Evolutionary conservation across 2,113 vertebrate species (phyloP).

Genomic region (Calidris pugnax): DNA sequence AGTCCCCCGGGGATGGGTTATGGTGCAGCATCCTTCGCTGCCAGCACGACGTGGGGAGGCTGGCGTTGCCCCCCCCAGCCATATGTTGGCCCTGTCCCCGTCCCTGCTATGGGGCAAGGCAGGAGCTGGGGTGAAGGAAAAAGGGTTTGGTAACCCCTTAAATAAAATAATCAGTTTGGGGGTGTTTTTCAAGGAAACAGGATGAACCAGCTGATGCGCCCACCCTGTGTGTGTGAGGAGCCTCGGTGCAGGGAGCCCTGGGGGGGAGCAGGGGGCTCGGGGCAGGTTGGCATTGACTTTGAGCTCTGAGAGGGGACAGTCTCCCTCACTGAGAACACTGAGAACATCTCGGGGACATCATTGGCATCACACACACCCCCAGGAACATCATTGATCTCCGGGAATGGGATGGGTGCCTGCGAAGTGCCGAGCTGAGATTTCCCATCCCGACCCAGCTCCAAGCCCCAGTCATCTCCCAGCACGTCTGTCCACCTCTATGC

Average conservation of each 20-base stretch:
- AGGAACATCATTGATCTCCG: accelerated
- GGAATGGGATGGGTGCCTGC: neutral
- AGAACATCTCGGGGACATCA: neutral
- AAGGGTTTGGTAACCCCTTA: neutral
- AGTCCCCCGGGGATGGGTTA: neutral
- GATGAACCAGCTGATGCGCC: neutral
- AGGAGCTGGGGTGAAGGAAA: neutral
- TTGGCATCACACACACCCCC: neutral
- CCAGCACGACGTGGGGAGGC: neutral
- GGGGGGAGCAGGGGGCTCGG: neutral
- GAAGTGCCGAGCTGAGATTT: neutral
- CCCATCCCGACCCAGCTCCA: neutral
- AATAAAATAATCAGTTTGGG: neutral
- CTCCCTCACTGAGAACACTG: accelerated
- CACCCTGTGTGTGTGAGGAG: neutral
- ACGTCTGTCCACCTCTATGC: neutral
- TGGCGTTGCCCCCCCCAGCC: accelerated
- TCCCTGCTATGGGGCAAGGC: neutral
- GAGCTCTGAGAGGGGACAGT: accelerated
- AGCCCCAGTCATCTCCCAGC: neutral
- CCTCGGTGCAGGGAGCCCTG: accelerated
- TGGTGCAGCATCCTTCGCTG: accelerated
- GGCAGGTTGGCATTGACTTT: neutral
- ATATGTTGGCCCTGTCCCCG: accelerated
- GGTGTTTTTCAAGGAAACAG: neutral